Conservation (phyloP, 2,113 vertebrate genomes). For the Nesospiza acunhae region DNA sequence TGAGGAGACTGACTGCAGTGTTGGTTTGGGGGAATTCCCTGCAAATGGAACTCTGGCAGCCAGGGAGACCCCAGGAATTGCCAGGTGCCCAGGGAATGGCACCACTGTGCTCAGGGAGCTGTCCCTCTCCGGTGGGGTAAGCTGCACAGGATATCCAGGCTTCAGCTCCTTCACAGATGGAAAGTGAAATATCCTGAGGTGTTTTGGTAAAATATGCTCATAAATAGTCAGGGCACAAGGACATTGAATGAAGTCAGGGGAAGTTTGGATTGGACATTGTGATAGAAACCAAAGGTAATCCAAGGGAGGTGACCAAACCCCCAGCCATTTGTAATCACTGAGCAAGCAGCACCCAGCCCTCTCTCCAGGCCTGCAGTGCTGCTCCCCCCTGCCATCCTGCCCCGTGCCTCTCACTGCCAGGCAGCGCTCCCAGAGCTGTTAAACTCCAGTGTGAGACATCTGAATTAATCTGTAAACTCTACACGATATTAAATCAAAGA, state of each 20-base stretch:
- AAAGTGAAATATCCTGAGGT: background rate
- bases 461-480: background rate
- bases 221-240: rapidly evolving
- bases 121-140: rapidly evolving
- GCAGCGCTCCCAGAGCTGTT: background rate
- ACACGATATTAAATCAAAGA: background rate
- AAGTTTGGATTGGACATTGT: too few species aligned
- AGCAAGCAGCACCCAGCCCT: background rate
- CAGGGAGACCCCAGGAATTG: background rate
- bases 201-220: background rate
- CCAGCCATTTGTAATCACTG: background rate
- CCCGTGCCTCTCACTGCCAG: background rate
- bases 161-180: too few species aligned
- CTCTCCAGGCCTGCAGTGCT: background rate
- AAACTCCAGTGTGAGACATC: background rate
- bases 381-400: rapidly evolving
- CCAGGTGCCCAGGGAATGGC: background rate
- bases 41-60: background rate
- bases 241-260: background rate
- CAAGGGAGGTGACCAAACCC: background rate
- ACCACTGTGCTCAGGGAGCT: background rate
- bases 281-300: background rate
- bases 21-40: background rate
- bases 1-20: background rate
- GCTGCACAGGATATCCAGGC: background rate